Evolutionary conservation across 2,113 vertebrate genomes (phyloP), one percentile per base, ranked within the genome.

Genomic region (Gallinago paraguaiae): DNA sequence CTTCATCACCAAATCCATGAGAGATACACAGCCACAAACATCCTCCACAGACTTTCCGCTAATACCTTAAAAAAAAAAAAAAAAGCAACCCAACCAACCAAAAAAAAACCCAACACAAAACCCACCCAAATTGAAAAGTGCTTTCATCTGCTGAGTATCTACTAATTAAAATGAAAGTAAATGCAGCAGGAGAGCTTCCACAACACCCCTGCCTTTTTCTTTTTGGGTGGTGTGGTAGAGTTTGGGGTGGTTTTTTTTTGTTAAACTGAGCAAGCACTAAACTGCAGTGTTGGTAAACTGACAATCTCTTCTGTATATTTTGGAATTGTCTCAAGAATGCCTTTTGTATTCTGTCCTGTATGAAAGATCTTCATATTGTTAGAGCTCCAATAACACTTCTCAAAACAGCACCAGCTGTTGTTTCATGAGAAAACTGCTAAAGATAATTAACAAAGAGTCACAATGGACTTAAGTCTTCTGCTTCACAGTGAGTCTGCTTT

Each of bases 271-370:
- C 64, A 75, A 81, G n/a, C n/a, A 86, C n/a, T 83, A 51, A 84
- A 85, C 71, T 53, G 41, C n/a, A 70, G 27, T 7, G 41, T 41
- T 88, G 31, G 65, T 71, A 71, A 89, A 82, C 69, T 64, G 30
- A 84, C 80, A 74, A 56, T 35, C 70, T 76, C 63, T 69, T 46
- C 80, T 90, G 86, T 93, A 17, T 92, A 74, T 92, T 93, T 77
- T 93, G 92, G 86, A 96, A 70, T 82, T 74, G 50, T 83, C 92
- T 92, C 86, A 88, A 65, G 74, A 94, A 95, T 84, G 82, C 25
- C 76, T 72, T 92, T 90, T 93, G 88, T 92, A 59, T 82, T 90
- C 76, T 88, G 68, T 59, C 59, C 50, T 70, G 45, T 70, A 94
- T 22, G 45, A 93, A 80, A 90, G 56, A 70, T 63, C 50, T 86